phyloP scores from a whole-genome alignment of 2,888 invertebrate species.

The Helicoverpa assulta region DNA sequence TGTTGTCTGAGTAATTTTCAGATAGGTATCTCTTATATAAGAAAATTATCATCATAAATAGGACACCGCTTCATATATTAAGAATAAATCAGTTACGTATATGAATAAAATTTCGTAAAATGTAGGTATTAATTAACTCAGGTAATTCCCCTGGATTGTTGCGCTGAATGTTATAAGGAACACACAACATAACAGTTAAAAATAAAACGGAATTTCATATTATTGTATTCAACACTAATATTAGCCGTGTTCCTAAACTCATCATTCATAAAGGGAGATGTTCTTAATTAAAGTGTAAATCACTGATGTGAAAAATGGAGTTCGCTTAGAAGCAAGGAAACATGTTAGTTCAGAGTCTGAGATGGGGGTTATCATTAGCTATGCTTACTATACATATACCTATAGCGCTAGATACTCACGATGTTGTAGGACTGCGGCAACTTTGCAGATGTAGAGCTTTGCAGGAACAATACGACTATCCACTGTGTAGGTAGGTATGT shows the following conservation, averaged over 20 bases:
- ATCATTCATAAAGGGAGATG: too few species aligned
- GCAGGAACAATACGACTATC: conserved; percentile 9
- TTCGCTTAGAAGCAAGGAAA: conserved; percentile 23
- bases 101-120: conserved; percentile 24
- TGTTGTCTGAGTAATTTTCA: conserved; percentile 28
- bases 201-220: too few species aligned
- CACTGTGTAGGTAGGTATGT: neutral
- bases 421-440: conserved; percentile 30
- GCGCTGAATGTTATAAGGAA: neutral
- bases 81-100: conserved; percentile 28
- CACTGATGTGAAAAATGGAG: conserved; percentile 30
- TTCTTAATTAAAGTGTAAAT: conserved; percentile 1
- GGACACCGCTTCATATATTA: conserved; percentile 4
- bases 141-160: neutral
- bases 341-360: conserved; percentile 19
- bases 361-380: conserved; percentile 28
- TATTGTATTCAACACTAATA: too few species aligned
- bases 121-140: too few species aligned
- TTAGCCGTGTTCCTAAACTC: too few species aligned
- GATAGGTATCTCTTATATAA: conserved; percentile 22
- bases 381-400: conserved; percentile 4
- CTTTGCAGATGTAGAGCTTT: conserved; percentile 27
- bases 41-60: conserved; percentile 21
- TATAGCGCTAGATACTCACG: conserved; percentile 15
- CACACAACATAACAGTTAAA: too few species aligned